Conservation (phyloP, 2,888 invertebrate genomes). For the Linnaemya vulpina region DNA sequence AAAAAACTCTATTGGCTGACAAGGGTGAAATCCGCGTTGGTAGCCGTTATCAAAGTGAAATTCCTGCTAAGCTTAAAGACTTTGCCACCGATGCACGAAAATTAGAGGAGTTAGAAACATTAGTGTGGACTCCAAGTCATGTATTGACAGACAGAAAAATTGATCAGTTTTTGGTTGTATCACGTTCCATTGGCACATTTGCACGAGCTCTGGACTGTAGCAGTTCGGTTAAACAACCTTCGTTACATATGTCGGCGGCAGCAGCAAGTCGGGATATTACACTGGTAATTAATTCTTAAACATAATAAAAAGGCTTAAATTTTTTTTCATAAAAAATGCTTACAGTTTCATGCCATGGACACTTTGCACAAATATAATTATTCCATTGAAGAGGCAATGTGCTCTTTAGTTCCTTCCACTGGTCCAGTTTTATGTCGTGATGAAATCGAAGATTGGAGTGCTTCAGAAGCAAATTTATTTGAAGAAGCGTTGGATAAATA, state of each 20-base stretch:
- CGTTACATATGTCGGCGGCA: slow-evolving; percentile 99
- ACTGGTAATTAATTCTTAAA: slow-evolving; percentile 84
- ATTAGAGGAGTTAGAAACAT: slow-evolving; percentile 91
- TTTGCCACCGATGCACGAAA: slow-evolving; percentile 86
- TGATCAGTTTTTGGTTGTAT: slow-evolving; percentile 98
- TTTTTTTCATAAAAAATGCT: not conserved
- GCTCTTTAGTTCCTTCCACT: slow-evolving; percentile 95
- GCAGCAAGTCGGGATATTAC: slow-evolving; percentile 99
- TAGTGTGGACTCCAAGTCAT: slow-evolving; percentile 98
- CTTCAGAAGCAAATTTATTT: slow-evolving; percentile 99
- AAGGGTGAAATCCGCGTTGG: slow-evolving; percentile 97
- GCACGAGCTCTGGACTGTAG: slow-evolving; percentile 99
- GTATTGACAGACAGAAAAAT: slow-evolving; percentile 96
- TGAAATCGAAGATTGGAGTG: slow-evolving; percentile 99
- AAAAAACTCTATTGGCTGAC: slow-evolving; percentile 99
- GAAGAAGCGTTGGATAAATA: slow-evolving; percentile 99
- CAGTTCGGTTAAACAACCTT: slow-evolving; percentile 98
- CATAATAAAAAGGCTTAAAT: slow-evolving; percentile 1
- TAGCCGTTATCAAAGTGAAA: slow-evolving; percentile 98
- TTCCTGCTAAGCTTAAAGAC: slow-evolving; percentile 91
- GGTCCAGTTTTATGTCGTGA: slow-evolving; percentile 98
- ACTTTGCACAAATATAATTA: slow-evolving; percentile 96
- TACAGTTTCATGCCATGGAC: slow-evolving; percentile 99
- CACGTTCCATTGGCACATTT: slow-evolving; percentile 98
- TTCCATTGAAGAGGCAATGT: slow-evolving; percentile 94